Evolutionary conservation across 1,140 invertebrate species (phyloP).

Genomic region (Ceratosolen solmsi): DNA sequence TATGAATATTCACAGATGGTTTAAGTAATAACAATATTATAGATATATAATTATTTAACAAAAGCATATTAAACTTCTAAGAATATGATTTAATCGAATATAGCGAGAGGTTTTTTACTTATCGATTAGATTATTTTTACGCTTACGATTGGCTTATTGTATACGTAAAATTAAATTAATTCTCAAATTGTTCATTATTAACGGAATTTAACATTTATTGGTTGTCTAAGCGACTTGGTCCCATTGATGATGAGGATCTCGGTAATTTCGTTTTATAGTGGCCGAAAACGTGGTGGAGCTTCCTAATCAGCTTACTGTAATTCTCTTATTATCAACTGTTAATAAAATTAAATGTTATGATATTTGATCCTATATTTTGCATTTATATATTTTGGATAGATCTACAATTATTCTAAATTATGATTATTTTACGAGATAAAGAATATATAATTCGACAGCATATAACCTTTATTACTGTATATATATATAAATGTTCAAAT

Average conservation of each 20-base stretch:
- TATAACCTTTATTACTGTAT: too few species aligned
- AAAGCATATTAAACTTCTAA: too few species aligned
- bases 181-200: background rate
- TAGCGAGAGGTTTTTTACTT: too few species aligned
- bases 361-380: background rate
- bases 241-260: background rate
- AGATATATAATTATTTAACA: too few species aligned
- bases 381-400: background rate
- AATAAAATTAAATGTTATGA: constrained; percentile 17
- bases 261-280: constrained; percentile 38
- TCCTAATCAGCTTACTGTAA: constrained; percentile 36
- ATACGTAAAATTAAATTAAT: too few species aligned
- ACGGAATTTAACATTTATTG: background rate
- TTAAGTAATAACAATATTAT: too few species aligned
- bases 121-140: too few species aligned
- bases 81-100: background rate
- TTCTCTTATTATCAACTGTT: constrained; percentile 37
- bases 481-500: too few species aligned
- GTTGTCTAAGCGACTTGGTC: background rate
- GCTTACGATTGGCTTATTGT: too few species aligned
- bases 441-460: too few species aligned
- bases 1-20: background rate
- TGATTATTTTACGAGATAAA: too few species aligned
- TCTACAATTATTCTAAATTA: too few species aligned
- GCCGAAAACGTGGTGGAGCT: constrained; percentile 9